Base-by-base conservation (phyloP, 2,888 invertebrate genomes). In the Pristionchus maxplancki region DNA sequence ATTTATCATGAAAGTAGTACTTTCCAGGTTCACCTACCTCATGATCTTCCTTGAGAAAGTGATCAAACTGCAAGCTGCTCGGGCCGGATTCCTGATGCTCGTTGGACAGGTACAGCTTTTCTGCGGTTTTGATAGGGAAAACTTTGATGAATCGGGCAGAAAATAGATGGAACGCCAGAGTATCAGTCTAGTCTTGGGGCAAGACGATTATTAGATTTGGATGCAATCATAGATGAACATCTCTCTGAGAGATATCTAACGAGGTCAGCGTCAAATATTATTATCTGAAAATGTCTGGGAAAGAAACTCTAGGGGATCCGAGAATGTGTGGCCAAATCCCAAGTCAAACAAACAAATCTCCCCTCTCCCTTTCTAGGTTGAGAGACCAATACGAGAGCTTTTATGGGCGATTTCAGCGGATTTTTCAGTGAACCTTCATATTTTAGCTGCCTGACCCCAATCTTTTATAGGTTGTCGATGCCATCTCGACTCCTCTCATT, bases 401-500 rank as follows among this genome's bases (percentile, higher is more conserved):
- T 50, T 20, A 20, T 4, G 1, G 1, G 1, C 4, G 5, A 50
- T 50, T 50, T 50, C 15, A 20, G 50, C 11, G 8, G 15, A 17
- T 50, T 4, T 50, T 3, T 50, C 50, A 11, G 48, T 48, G 11
- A 31, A 67, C 11, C 67, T 40, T 3, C 6, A 20, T 48, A 5
- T 48, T 48, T 48, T 48, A 48, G 2, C 15, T 84, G n/a, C n/a
- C n/a, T n/a, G n/a, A n/a, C n/a, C n/a, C n/a, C n/a, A n/a, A n/a
- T n/a, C n/a, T 50, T 11, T 86, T 87, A 44, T n/a, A 93, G 93
- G 91, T 97, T 40, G 97, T 97, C 48, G 98, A 98, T 96, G 97
- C 97, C 34, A 83, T 98, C 88, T 96, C 97, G 31, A 98, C 98
- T 37, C 97, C 98, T 0, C 97, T 98, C 94, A 97, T 98, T 90